These are phyloP conservation scores for Aurelia coerulea DNA, from an alignment of 30 jellyfish, hydroid and myxozoan genomes.

Conservation along the genomic window DNA sequence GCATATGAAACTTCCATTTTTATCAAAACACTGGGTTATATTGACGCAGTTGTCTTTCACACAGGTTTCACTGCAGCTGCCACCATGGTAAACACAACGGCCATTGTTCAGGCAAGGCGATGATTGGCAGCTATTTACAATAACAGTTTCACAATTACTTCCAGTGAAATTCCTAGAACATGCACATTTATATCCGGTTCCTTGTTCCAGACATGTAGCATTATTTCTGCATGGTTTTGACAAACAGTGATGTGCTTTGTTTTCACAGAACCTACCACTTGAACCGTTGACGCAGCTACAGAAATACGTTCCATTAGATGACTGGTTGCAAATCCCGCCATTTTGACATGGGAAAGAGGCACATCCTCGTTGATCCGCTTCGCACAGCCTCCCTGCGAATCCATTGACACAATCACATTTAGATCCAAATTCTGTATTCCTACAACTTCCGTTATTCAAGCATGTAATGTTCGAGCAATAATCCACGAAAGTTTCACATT, in stretches of 20 bases:
- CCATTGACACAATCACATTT: slow-evolving; percentile 48
- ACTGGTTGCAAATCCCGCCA: slow-evolving; percentile 44
- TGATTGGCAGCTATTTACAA: not conserved
- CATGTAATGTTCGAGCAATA: slow-evolving; percentile 47
- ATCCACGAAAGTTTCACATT: slow-evolving; percentile 35
- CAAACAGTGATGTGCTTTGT: slow-evolving; percentile 10
- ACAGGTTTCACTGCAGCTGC: slow-evolving; percentile 24
- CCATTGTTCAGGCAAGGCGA: slow-evolving; percentile 22
- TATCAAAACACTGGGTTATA: slow-evolving; percentile 33
- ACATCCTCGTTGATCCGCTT: slow-evolving; percentile 61
- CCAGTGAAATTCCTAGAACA: slow-evolving; percentile 4
- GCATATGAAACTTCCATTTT: slow-evolving; percentile 10
- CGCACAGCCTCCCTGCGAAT: slow-evolving; percentile 52
- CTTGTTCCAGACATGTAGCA: slow-evolving; percentile 25
- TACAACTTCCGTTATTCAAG: slow-evolving; percentile 51
- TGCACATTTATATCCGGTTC: not conserved
- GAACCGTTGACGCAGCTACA: slow-evolving; percentile 37
- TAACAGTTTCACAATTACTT: slow-evolving; percentile 10
- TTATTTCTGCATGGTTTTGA: slow-evolving; percentile 53
- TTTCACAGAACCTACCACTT: slow-evolving; percentile 59
- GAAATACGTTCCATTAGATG: slow-evolving; percentile 9
- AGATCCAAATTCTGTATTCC: slow-evolving; percentile 5
- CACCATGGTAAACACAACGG: slow-evolving; percentile 7
- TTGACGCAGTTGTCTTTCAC: slow-evolving; percentile 36
- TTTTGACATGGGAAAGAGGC: slow-evolving; percentile 62